These are phyloP conservation scores for Rhabdomys pumilio DNA, from an alignment of 2,797 vertebrate species.

Conservation along the genomic window DNA sequence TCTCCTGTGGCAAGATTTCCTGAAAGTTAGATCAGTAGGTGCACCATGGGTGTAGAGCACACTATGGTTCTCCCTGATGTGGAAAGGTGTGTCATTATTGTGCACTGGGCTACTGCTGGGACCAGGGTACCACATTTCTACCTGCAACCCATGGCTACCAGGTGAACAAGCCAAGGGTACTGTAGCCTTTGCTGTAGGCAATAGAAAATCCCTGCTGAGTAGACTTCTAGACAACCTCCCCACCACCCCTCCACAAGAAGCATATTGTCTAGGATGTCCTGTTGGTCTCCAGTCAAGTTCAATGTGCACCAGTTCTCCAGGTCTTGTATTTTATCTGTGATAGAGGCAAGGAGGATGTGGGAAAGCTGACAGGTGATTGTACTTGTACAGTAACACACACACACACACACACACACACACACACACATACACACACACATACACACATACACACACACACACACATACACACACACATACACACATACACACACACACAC, in stretches of 20 bases:
- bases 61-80: background rate
- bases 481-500: background rate
- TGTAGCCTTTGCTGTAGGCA: background rate
- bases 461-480: background rate
- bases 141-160: too few species aligned
- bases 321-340: accelerated
- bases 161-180: too few species aligned
- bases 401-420: background rate
- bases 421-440: background rate
- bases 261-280: background rate
- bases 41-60: too few species aligned
- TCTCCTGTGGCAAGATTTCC: background rate
- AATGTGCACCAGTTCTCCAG: too few species aligned
- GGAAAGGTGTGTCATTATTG: accelerated
- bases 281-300: background rate
- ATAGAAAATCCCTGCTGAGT: background rate
- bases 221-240: background rate
- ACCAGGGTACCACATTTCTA: background rate
- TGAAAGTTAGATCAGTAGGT: background rate
- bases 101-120: too few species aligned
- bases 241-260: background rate
- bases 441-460: background rate
- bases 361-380: background rate
- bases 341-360: background rate
- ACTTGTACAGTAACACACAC: too few species aligned